These are phyloP conservation scores for Nematopogon swammerdamellus DNA, from an alignment of 2,888 invertebrate species.

Conservation along the genomic window DNA sequence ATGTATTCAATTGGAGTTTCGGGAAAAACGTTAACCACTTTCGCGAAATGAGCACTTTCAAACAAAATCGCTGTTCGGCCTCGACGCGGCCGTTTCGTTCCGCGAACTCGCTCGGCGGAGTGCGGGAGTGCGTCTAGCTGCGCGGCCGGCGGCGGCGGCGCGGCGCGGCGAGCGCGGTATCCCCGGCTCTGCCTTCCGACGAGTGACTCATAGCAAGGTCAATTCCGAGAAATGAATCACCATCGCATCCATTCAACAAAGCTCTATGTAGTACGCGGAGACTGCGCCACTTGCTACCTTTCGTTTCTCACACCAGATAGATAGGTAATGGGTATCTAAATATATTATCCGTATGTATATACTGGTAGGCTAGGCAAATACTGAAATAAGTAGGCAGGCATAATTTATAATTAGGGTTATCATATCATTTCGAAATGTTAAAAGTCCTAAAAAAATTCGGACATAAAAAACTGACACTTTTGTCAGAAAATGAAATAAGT, in stretches of 20 bases:
- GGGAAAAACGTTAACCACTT: constrained; percentile 6
- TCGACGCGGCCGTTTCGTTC: neutral
- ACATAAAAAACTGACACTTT: too few relatives aligned
- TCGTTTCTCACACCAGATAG: neutral
- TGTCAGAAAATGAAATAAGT: too few relatives aligned
- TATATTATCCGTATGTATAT: too few relatives aligned
- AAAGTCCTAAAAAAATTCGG: too few relatives aligned
- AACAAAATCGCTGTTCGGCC: neutral
- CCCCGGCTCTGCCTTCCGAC: constrained; percentile 56
- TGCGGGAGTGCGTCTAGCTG: constrained; percentile 35
- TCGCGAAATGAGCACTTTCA: neutral
- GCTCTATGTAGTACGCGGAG: constrained; percentile 45
- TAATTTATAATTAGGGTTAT: too few relatives aligned
- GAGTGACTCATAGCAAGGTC: constrained; percentile 60
- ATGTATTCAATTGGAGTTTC: neutral
- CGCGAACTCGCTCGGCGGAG: constrained; percentile 14
- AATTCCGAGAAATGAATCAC: constrained; percentile 60
- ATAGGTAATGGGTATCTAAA: neutral
- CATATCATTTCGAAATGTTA: too few relatives aligned
- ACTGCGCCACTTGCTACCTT: constrained; percentile 17
- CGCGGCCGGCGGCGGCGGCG: constrained; percentile 18
- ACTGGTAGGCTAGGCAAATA: too few relatives aligned
- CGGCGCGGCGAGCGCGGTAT: constrained; percentile 54
- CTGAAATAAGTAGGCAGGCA: too few relatives aligned
- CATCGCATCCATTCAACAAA: constrained; percentile 47